Base-by-base conservation (phyloP, 2,797 vertebrate genomes). In the Pseudomugil gertrudae region DNA sequence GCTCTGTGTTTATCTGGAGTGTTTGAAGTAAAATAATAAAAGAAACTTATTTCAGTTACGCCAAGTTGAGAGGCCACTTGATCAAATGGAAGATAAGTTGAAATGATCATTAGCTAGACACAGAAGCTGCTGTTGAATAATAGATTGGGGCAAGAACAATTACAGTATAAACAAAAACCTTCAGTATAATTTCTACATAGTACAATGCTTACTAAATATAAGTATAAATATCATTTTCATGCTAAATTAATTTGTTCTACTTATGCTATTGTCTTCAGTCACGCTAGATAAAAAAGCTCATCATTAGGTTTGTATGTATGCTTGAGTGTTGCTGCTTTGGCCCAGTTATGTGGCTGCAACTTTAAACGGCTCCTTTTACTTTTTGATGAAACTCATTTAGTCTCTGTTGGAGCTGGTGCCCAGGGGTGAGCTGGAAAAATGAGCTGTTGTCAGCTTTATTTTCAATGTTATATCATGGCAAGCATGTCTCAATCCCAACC, bases 341-440 rank as follows among this genome's bases (percentile, higher is more conserved):
- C 71, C 77, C 72, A 72, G 67, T 88, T 83, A 67, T 80, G 77
- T 70, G 80, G 55, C 66, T 74, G 74, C 52, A 71, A 83, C 85
- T 90, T 89, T 83, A 91, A 87, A 91, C 76, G 30, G 60, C 64
- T 79, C 57, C 57, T 30, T 75, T 69, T 73, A 66, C 78, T 79
- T 78, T 85, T 80, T 86, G 76, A 91, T 86, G 81, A 85, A 87
- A 89, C 85, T 86, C 83, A 90, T 93, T 89, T 84, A 81, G 71
- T 82, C 69, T 81, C 85, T 81, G 80, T 85, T 38, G 40, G 53
- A 72, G 74, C 79, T 51, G 67, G 56, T 79, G 80, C 88, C 87
- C 66, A 2, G 30, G 61, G 84, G 81, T 83, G 65, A 61, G 66
- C 69, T 82, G 84, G 76, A 69, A n/a, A 78, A 89, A 89, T 84